Evolutionary conservation across 2,888 invertebrate genomes (phyloP).

Genomic region (Matsumyia berberina): DNA sequence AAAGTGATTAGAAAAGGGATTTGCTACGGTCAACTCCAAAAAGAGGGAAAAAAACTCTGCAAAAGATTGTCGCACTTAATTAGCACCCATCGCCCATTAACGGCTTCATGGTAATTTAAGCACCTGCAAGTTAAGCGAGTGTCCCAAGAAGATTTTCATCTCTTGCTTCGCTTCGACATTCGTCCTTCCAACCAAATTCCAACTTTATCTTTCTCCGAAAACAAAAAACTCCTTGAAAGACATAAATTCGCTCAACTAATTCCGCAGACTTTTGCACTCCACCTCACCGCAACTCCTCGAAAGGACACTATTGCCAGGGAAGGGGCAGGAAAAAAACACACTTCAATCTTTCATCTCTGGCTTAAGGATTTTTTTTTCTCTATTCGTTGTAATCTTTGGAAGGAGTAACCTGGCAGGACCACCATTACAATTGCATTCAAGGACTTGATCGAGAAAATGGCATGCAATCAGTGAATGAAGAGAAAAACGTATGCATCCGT

Average conservation of each 20-base stretch:
- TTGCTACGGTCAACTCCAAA: too few relatives aligned
- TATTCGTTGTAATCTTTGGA: neutral
- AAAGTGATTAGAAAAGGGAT: neutral
- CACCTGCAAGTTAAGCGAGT: slow-evolving; percentile 40
- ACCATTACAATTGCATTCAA: slow-evolving; percentile 43
- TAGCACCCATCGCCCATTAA: slow-evolving; percentile 21
- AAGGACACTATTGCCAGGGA: slow-evolving; percentile 1
- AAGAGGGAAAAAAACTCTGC: neutral
- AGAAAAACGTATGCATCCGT: slow-evolving; percentile 33
- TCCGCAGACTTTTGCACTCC: slow-evolving; percentile 21
- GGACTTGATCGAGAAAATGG: slow-evolving; percentile 31
- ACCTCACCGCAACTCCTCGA: neutral
- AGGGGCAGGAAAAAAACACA: neutral
- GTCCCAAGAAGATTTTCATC: neutral
- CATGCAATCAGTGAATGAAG: slow-evolving; percentile 62
- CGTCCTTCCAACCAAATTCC: neutral
- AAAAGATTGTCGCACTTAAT: slow-evolving; percentile 20
- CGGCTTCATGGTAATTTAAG: slow-evolving; percentile 31
- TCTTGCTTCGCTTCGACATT: neutral
- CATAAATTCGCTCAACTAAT: slow-evolving; percentile 52
- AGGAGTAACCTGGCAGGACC: slow-evolving; percentile 14
- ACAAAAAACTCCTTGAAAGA: slow-evolving; percentile 23
- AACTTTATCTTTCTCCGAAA: slow-evolving; percentile 44
- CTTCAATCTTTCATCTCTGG: slow-evolving; percentile 2
- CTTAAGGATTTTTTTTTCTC: slow-evolving; percentile 18